Conservation (phyloP, 2,888 invertebrate species). For the Drosophila anomalipes region DNA sequence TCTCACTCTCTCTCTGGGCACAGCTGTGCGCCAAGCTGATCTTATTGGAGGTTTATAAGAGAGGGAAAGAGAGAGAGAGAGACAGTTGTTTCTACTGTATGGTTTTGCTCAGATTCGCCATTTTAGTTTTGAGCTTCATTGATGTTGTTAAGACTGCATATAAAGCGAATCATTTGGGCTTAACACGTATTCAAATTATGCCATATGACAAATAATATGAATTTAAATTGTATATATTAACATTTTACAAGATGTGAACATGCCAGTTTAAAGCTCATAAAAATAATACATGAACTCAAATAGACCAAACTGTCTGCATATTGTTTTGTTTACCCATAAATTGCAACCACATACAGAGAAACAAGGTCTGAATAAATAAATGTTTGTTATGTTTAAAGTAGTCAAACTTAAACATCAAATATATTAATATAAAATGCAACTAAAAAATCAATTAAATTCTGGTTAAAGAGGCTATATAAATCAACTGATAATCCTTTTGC, state of each 20-base stretch:
- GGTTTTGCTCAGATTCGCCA: constrained; percentile 69
- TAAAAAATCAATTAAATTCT: not conserved
- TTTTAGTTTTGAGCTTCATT: constrained; percentile 63
- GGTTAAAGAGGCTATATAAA: not conserved
- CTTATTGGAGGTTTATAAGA: constrained; percentile 71
- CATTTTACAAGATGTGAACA: constrained; percentile 38
- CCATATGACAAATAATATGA: constrained; percentile 14
- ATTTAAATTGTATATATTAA: not conserved
- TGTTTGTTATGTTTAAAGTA: not conserved
- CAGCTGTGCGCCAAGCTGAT: constrained; percentile 61
- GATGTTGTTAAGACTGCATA: constrained; percentile 29
- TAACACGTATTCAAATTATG: constrained; percentile 29
- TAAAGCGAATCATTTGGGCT: constrained; percentile 24
- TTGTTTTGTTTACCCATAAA: constrained; percentile 22
- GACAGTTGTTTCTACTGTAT: constrained; percentile 14
- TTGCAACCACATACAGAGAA: constrained; percentile 29
- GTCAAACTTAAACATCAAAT: not conserved
- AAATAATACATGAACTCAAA: constrained; percentile 18
- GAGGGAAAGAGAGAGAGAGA: constrained; percentile 49
- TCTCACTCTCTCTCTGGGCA: constrained; percentile 13
- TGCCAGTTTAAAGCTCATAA: constrained; percentile 11
- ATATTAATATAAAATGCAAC: not conserved
- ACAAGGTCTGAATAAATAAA: not conserved
- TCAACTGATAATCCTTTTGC: not conserved
- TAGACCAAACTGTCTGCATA: not conserved